phyloP scores from a whole-genome alignment of 2,888 invertebrate species.

The Lasius fuliginosus region DNA sequence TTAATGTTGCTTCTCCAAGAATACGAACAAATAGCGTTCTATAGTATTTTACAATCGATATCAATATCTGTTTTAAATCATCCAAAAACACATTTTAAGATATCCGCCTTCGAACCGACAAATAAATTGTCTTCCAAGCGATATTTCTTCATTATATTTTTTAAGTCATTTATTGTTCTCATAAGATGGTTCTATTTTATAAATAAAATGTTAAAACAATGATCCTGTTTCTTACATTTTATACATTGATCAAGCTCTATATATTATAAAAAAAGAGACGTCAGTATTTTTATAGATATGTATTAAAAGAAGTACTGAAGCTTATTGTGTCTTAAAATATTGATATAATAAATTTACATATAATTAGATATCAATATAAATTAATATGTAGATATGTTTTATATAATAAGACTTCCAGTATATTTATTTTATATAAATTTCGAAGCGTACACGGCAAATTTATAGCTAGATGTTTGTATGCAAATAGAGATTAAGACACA shows the following conservation, averaged over 20 bases:
- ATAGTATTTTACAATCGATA: neutral
- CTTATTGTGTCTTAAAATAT: neutral
- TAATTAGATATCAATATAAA: conserved; percentile 4
- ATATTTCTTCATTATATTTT: conserved; percentile 31
- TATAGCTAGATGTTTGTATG: neutral
- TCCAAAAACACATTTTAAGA: conserved; percentile 6
- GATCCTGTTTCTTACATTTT: neutral
- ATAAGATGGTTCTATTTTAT: conserved; percentile 47
- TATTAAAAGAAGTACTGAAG: neutral
- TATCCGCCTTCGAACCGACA: conserved; percentile 12
- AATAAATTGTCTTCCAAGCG: conserved; percentile 47
- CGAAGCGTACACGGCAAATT: neutral
- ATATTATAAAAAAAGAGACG: neutral
- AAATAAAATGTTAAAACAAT: conserved; percentile 43
- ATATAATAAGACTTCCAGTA: neutral
- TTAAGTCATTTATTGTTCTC: conserved; percentile 39
- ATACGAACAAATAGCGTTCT: neutral
- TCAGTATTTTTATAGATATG: neutral
- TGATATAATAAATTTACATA: neutral
- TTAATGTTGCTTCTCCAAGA: neutral
- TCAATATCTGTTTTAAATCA: neutral
- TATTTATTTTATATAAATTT: no score
- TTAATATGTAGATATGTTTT: neutral
- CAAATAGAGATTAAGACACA: neutral
- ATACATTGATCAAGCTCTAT: neutral